Conservation (phyloP, 2,797 vertebrate genomes). For the Gymnothorax javanicus region DNA sequence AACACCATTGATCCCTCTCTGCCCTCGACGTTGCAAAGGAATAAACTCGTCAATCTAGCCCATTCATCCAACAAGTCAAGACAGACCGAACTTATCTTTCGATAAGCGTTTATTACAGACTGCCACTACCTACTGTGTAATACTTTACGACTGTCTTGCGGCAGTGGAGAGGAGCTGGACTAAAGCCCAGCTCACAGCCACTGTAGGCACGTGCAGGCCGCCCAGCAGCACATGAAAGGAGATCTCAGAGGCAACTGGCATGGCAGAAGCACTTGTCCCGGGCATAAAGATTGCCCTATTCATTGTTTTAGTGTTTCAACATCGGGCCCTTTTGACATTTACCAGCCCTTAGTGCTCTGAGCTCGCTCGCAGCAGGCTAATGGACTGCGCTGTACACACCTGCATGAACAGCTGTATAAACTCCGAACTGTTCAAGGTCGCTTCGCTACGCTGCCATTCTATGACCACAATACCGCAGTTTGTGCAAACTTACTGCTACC, state of each 20-base stretch:
- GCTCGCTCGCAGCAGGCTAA: background rate
- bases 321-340: background rate
- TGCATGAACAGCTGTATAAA: background rate
- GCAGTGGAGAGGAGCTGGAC: background rate
- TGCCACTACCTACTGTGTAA: background rate
- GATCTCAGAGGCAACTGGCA: slow-evolving; percentile 8
- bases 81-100: background rate
- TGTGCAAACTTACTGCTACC: background rate
- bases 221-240: slow-evolving; percentile 5
- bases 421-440: no score
- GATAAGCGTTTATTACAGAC: background rate
- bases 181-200: background rate
- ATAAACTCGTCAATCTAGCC: background rate
- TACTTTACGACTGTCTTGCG: background rate
- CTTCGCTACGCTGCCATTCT: background rate
- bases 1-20: background rate
- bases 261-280: background rate
- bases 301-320: background rate
- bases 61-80: background rate
- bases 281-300: background rate
- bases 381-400: background rate
- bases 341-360: background rate
- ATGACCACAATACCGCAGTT: background rate
- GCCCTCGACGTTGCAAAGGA: background rate
- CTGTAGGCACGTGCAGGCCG: background rate